Evolutionary conservation across 2,888 invertebrate species (phyloP).

Genomic region (Halocaridina rubra): DNA sequence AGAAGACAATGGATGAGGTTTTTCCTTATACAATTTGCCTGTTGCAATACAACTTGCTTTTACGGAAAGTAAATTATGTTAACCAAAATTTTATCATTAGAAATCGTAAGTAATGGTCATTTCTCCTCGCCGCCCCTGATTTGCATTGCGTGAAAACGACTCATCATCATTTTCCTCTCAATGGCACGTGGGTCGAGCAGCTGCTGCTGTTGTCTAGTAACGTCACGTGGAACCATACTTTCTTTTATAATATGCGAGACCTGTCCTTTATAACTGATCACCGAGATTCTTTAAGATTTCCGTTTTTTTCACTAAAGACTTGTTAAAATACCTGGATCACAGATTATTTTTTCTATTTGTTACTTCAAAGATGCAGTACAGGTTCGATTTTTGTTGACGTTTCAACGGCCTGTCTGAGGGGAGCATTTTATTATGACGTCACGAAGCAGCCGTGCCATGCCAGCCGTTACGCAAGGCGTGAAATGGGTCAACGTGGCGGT

Average conservation of each 20-base stretch:
- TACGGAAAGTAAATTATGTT: not conserved
- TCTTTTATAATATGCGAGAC: too few relatives aligned
- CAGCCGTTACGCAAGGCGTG: not conserved
- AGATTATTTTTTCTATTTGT: too few relatives aligned
- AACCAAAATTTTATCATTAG: not conserved
- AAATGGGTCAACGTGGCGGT: slow-evolving; percentile 41
- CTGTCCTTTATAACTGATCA: too few relatives aligned
- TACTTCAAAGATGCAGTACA: too few relatives aligned
- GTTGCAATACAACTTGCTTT: not conserved
- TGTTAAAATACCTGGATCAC: too few relatives aligned
- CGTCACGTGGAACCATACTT: not conserved
- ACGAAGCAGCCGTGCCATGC: too few relatives aligned
- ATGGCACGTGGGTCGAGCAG: not conserved
- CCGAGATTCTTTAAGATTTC: too few relatives aligned
- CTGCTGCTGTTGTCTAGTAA: not conserved
- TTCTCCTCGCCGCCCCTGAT: not conserved
- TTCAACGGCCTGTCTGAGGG: too few relatives aligned
- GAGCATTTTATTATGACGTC: slow-evolving; percentile 22
- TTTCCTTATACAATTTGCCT: not conserved
- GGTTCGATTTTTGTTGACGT: too few relatives aligned
- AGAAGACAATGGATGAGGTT: too few relatives aligned
- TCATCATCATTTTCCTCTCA: not conserved
- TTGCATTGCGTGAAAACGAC: not conserved
- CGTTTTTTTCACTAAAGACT: not conserved
- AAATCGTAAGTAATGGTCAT: too few relatives aligned